phyloP scores from a whole-genome alignment of 35 echinoderm and acorn worm species.

The Heliocidaris erythrogramma region DNA sequence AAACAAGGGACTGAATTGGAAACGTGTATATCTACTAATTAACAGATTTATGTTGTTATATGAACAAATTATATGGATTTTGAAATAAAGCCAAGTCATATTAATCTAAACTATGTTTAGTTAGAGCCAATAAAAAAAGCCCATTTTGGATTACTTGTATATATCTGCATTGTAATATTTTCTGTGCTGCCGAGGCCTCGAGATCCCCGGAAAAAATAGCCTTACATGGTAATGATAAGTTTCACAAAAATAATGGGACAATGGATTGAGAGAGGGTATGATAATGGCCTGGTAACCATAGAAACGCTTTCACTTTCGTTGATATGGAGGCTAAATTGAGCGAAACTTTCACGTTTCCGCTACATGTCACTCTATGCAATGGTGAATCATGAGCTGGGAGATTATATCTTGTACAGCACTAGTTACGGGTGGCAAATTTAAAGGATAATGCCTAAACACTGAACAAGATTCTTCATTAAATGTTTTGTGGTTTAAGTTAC shows the following conservation, averaged over 20 bases:
- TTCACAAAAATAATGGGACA: not conserved
- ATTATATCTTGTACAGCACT: not conserved
- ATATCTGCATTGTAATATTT: not conserved
- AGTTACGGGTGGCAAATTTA: not conserved
- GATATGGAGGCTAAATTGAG: constrained; percentile 26
- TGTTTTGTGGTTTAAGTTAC: too few species aligned
- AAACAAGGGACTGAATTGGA: too few species aligned
- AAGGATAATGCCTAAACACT: not conserved
- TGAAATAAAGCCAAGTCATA: too few species aligned
- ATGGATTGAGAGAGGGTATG: not conserved
- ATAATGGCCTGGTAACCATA: not conserved
- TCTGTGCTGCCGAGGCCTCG: not conserved
- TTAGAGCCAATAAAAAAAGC: too few species aligned
- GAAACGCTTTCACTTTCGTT: constrained; percentile 30
- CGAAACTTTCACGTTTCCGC: constrained; percentile 24
- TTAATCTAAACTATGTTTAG: too few species aligned
- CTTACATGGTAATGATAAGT: not conserved
- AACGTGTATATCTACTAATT: too few species aligned
- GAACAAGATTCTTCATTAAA: too few species aligned
- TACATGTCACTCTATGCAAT: not conserved
- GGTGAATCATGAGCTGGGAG: not conserved
- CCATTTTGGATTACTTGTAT: too few species aligned
- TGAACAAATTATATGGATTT: too few species aligned
- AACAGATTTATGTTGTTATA: too few species aligned
- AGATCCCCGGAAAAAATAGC: not conserved